Percentiles rank a stretch among this genome's conserved stretches.
Evolutionary conservation across 2,113 vertebrate genomes (phyloP).

Genomic region (Mormoops blainvillei): DNA sequence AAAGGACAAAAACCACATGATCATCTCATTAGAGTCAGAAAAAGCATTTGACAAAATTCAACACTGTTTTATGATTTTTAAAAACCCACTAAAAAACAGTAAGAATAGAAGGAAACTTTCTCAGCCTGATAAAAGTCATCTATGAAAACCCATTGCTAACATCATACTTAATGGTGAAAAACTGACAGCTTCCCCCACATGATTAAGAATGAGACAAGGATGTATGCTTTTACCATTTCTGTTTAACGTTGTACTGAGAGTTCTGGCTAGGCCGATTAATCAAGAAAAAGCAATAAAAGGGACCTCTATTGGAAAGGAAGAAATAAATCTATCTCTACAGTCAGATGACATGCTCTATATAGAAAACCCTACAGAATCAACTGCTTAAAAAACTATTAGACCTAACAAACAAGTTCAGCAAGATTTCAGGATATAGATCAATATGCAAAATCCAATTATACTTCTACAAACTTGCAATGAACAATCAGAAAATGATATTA

Average conservation of each 20-base stretch:
- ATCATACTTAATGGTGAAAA: neutral
- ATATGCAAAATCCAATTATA: neutral
- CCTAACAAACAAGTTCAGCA: neutral
- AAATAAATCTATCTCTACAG: neutral
- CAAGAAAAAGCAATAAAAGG: neutral
- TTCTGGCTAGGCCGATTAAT: neutral
- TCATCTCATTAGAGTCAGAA: neutral
- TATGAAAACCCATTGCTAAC: neutral
- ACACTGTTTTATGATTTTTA: neutral
- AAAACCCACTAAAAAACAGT: neutral
- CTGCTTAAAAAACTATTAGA: neutral
- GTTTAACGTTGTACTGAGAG: neutral
- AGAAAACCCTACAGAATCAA: neutral
- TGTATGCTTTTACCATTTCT: neutral
- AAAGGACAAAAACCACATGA: neutral
- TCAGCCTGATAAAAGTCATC: neutral
- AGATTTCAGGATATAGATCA: neutral
- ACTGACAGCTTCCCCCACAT: neutral
- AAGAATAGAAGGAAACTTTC: neutral
- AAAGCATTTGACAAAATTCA: neutral
- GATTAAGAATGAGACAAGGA: neutral
- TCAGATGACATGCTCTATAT: neutral
- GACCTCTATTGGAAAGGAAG: neutral
- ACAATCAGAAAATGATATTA: neutral
- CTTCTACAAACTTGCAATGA: neutral